Evolutionary conservation across 2,113 vertebrate genomes (phyloP).

Genomic region (Actinemys pallida): DNA sequence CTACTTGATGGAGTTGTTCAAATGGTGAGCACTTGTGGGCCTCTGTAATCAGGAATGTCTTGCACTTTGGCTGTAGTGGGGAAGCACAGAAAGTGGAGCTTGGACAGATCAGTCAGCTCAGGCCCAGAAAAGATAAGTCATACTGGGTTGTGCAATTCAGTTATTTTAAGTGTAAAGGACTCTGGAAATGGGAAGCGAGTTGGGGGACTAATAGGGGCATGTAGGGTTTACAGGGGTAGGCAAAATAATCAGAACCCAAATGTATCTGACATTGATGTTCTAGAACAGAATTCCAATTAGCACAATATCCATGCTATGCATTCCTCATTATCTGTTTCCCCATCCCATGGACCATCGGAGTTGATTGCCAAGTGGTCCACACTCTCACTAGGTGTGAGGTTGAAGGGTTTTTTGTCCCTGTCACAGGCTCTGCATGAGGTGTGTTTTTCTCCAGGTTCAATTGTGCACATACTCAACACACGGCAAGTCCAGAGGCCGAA

Average conservation of each 20-base stretch:
- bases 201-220: neutral
- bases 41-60: neutral
- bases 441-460: constrained; percentile 22
- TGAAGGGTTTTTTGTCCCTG: neutral
- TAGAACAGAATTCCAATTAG: neutral
- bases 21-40: neutral
- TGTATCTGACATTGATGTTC: neutral
- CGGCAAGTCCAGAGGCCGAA: neutral
- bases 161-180: neutral
- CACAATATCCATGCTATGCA: neutral
- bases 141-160: neutral
- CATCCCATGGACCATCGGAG: neutral
- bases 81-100: neutral
- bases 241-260: neutral
- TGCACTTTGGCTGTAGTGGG: neutral
- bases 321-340: neutral
- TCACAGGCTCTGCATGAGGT: constrained; percentile 22
- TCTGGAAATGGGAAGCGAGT: neutral
- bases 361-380: neutral
- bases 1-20: neutral
- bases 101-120: neutral
- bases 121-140: neutral
- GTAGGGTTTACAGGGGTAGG: neutral
- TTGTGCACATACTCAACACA: constrained; percentile 11
- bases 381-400: neutral